Percentiles rank a stretch among this genome's conserved stretches.
These are phyloP conservation scores for Hylaeus anthracinus DNA, from an alignment of 1,140 invertebrate species.

Conservation along the genomic window DNA sequence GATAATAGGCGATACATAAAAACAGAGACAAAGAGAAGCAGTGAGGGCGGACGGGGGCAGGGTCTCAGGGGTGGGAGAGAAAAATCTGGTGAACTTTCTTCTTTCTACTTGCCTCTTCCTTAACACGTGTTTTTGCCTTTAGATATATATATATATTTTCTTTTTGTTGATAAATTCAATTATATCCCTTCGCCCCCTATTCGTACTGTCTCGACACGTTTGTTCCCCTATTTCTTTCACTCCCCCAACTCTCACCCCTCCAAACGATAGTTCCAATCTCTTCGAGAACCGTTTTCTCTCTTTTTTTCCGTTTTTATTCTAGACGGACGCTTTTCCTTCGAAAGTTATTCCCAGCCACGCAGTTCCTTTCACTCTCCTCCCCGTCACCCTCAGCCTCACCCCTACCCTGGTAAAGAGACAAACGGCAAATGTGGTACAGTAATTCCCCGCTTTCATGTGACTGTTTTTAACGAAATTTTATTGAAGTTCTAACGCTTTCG, in stretches of 20 bases:
- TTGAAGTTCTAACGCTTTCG: too few species aligned
- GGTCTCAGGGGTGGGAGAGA: neutral
- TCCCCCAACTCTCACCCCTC: neutral
- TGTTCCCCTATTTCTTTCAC: neutral
- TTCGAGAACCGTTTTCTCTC: neutral
- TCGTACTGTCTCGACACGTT: slow-evolving; percentile 14
- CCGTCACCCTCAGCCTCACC: neutral
- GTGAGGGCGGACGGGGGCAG: neutral
- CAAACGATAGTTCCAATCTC: neutral
- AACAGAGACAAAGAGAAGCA: neutral
- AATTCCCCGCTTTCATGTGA: neutral
- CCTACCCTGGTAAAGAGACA: slow-evolving; percentile 38
- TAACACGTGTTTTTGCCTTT: neutral
- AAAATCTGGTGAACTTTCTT: neutral
- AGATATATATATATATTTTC: neutral
- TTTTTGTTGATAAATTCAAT: slow-evolving; percentile 1
- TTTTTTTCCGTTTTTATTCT: neutral
- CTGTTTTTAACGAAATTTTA: too few species aligned
- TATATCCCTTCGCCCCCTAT: neutral
- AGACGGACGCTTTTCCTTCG: neutral
- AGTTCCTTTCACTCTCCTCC: slow-evolving; percentile 4
- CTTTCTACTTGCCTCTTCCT: slow-evolving; percentile 15
- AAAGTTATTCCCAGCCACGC: neutral
- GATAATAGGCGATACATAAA: neutral
- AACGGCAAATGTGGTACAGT: slow-evolving; percentile 40